Percentiles rank a stretch among this genome's conserved stretches.
Evolutionary conservation across 2,888 invertebrate genomes (phyloP).

Genomic region (Trichopria drosophilae): DNA sequence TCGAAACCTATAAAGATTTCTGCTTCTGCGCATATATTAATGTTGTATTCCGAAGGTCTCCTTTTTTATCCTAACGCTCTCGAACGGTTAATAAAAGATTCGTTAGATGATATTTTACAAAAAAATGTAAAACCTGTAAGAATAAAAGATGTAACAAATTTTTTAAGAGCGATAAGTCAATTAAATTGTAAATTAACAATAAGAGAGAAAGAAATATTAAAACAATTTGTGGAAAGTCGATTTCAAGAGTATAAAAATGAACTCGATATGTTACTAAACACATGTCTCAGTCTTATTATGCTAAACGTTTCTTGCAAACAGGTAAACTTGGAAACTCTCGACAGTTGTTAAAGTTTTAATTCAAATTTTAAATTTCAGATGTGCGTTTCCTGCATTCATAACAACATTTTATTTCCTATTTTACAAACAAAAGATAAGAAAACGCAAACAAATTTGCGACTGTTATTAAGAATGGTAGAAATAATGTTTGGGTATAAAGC

Average conservation of each 20-base stretch:
- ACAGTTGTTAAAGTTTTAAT: too few relatives aligned
- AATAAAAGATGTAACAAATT: conserved; percentile 56
- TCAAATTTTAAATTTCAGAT: too few relatives aligned
- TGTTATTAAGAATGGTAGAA: too few relatives aligned
- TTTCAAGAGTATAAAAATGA: conserved; percentile 7
- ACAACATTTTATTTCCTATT: too few relatives aligned
- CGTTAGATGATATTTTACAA: conserved; percentile 42
- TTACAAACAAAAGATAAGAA: too few relatives aligned
- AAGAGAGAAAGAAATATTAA: conserved; percentile 37
- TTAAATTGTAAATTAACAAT: conserved; percentile 45
- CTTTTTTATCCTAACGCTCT: conserved; percentile 52
- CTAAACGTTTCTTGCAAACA: too few relatives aligned
- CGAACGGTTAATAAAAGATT: conserved; percentile 44
- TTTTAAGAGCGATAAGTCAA: conserved; percentile 57
- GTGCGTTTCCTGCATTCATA: too few relatives aligned
- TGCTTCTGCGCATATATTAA: conserved; percentile 56
- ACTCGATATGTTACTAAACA: too few relatives aligned
- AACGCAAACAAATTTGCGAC: too few relatives aligned
- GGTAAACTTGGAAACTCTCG: too few relatives aligned
- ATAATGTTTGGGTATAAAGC: too few relatives aligned
- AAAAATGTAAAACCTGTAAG: conserved; percentile 38
- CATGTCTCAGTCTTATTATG: too few relatives aligned
- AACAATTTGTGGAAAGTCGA: conserved; percentile 1
- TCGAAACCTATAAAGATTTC: conserved; percentile 52
- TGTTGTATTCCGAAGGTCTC: conserved; percentile 55